These are phyloP conservation scores for Cetonia aurata DNA, from an alignment of 2,888 invertebrate species.

Conservation along the genomic window DNA sequence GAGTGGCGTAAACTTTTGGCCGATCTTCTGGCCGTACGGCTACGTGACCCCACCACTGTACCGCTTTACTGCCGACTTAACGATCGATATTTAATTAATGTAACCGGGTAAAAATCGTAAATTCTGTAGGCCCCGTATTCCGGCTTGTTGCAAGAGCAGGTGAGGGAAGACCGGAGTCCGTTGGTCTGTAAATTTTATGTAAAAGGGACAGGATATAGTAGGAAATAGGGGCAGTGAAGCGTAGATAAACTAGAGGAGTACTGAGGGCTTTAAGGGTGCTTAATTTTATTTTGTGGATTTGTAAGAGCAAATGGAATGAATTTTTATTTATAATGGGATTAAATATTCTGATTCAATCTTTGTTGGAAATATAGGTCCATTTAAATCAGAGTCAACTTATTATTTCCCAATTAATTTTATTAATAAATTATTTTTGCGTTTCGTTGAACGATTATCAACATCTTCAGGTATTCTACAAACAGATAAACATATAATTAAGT, in stretches of 20 bases:
- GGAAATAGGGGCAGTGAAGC: neutral
- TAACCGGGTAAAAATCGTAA: slow-evolving; percentile 37
- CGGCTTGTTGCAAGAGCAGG: slow-evolving; percentile 9
- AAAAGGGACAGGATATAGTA: slow-evolving; percentile 1
- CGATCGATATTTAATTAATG: slow-evolving; percentile 44
- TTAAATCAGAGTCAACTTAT: too few relatives aligned
- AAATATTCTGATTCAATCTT: too few relatives aligned
- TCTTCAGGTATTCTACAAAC: too few relatives aligned
- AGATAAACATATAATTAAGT: too few relatives aligned
- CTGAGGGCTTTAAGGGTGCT: neutral
- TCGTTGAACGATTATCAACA: too few relatives aligned
- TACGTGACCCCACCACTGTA: slow-evolving; percentile 10
- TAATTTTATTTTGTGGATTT: slow-evolving; percentile 17
- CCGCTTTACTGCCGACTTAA: slow-evolving; percentile 18
- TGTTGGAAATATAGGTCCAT: too few relatives aligned
- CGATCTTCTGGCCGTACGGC: slow-evolving; percentile 16
- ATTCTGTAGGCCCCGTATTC: slow-evolving; percentile 4
- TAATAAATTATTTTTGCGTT: too few relatives aligned
- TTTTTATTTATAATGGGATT: slow-evolving; percentile 1
- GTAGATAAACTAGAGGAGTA: slow-evolving; percentile 14
- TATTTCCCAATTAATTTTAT: too few relatives aligned
- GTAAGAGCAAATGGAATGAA: neutral
- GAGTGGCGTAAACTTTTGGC: slow-evolving; percentile 30
- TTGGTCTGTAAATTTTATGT: slow-evolving; percentile 27
- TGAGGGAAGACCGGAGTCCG: slow-evolving; percentile 4